Conservation (phyloP, 2,888 invertebrate genomes). For the Drosophila diplacantha region DNA sequence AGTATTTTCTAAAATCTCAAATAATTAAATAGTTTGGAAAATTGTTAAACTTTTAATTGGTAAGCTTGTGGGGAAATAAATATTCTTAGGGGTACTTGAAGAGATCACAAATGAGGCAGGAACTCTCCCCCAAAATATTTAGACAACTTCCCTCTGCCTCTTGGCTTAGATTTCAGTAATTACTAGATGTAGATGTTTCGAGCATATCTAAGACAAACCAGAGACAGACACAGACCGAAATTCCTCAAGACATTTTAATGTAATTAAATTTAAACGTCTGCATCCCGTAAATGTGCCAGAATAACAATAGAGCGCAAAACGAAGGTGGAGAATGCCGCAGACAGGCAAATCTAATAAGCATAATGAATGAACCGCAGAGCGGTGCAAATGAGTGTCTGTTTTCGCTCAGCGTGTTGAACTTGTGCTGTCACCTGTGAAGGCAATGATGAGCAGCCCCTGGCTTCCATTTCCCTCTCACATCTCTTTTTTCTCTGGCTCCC, state of each 20-base stretch:
- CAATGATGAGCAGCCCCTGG: constrained; percentile 35
- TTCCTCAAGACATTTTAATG: constrained; percentile 45
- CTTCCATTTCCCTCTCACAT: neutral
- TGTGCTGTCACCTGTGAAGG: constrained; percentile 71
- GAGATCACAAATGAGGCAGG: neutral
- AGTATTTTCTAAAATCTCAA: neutral
- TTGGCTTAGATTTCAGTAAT: constrained; percentile 18
- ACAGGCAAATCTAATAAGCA: constrained; percentile 68
- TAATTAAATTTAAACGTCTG: constrained; percentile 60
- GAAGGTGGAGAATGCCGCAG: constrained; percentile 38
- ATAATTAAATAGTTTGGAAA: neutral
- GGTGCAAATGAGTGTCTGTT: constrained; percentile 59
- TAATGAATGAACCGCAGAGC: constrained; percentile 58
- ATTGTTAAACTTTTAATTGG: neutral
- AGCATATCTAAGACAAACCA: constrained; percentile 31
- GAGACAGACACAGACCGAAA: constrained; percentile 14
- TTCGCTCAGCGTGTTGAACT: constrained; percentile 67
- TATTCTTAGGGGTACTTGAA: neutral
- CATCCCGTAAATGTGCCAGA: constrained; percentile 59
- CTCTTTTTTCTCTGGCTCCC: neutral
- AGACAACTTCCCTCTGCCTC: constrained; percentile 10
- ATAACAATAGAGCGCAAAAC: constrained; percentile 66
- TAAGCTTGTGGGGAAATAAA: neutral
- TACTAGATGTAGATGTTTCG: constrained; percentile 18
- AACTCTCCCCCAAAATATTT: neutral